Base-by-base conservation (phyloP, 1,140 invertebrate genomes). In the Procambarus clarkii region DNA sequence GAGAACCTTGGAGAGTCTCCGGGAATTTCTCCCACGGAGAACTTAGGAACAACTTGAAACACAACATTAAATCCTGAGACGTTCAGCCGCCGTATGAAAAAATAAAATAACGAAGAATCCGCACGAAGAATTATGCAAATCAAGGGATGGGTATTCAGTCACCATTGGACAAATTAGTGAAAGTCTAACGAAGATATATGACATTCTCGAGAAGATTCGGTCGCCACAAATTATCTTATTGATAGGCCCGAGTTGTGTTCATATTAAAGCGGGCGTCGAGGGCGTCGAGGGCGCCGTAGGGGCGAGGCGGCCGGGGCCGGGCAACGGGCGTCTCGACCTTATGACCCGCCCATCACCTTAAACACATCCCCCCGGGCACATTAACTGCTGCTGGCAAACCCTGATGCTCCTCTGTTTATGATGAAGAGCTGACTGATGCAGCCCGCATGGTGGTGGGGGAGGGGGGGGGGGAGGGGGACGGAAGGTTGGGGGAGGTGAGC, bases 211-310 rank as follows among this genome's bases (percentile, higher is more conserved):
- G 21, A 45, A 15, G 54, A 81, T 54, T 58, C 79, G 34, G 79
- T 81, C 79, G 54, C 79, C 79, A 58, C 79, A 81, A 81, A 81
- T 81, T 81, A 81, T 81, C 79, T 81, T 81, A 81, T 81, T 81
- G 79, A 81, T 81, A 81, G 79, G 79, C 79, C 48, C 13, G 45
- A 21, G 79, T 58, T 81, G 79, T 81, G 79, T 81, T 54, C 79
- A 81, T 81, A 81, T 58, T 81, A 54, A 54, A 58, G 48, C 79
- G 79, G 34, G 34, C 34, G 34, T 34, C 34, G 34, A 34, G 34
- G 34, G 34, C 34, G 34, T 34, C 34, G 34, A 34, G 34, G 34
- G 44, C 13, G 50, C 13, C 50, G 45, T n/a, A 15, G 48, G 24
- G 79, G 48, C 79, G 46, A 54, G 54, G 9, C 11, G 1, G 4